Percentiles rank a stretch among this genome's conserved stretches.
phyloP scores from a whole-genome alignment of 2,797 vertebrate species.

The Gymnopithys bicolor region DNA sequence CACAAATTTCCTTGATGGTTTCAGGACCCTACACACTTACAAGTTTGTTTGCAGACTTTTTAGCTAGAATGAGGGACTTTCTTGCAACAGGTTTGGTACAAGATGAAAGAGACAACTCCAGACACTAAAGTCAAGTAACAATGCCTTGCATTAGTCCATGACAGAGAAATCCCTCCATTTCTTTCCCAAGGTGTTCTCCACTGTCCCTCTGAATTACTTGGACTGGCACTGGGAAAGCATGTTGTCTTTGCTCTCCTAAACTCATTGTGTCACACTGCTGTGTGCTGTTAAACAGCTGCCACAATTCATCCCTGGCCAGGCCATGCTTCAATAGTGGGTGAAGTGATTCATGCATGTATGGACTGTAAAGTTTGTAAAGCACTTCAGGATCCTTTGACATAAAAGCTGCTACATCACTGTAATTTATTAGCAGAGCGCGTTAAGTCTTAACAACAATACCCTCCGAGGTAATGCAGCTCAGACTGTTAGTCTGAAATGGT shows the following conservation, averaged over 20 bases:
- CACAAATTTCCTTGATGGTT: background rate
- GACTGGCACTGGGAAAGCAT: conserved; percentile 46
- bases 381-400: conserved; percentile 64
- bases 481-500: conserved; percentile 50
- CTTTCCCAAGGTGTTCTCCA: conserved; percentile 52
- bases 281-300: conserved; percentile 69
- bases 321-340: conserved; percentile 66
- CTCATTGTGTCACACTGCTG: conserved; percentile 48
- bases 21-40: background rate
- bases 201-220: conserved; percentile 22
- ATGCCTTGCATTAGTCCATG: background rate
- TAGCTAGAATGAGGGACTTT: background rate
- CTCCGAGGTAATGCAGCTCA: conserved; percentile 39
- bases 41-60: background rate
- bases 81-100: background rate
- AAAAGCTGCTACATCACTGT: conserved; percentile 65
- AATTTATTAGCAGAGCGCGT: conserved; percentile 59
- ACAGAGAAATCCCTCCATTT: conserved; percentile 2
- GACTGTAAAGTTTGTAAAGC: conserved; percentile 70
- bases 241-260: conserved; percentile 50
- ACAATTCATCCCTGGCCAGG: conserved; percentile 56
- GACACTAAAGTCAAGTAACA: background rate
- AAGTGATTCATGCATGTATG: conserved; percentile 69
- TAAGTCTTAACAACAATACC: conserved; percentile 56
- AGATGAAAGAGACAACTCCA: background rate